Evolutionary conservation across 1,140 invertebrate genomes (phyloP).

Genomic region (Drosophila rufa): DNA sequence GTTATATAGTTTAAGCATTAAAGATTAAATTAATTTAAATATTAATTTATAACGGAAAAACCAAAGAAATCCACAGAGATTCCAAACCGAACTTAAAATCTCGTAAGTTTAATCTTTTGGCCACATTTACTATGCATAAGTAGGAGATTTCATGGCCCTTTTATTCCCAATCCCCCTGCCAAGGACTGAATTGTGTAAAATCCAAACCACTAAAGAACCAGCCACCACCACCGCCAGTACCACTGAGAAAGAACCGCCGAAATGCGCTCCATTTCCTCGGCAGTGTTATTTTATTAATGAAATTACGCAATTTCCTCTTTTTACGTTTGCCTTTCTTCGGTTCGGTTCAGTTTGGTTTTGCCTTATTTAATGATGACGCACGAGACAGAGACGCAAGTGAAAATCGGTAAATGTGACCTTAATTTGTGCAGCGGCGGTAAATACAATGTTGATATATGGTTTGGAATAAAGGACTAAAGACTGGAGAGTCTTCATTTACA

Average conservation of each 20-base stretch:
- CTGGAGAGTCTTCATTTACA: slow-evolving; percentile 63
- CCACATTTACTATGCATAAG: slow-evolving; percentile 37
- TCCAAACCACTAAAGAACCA: slow-evolving; percentile 40
- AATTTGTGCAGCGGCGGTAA: slow-evolving; percentile 65
- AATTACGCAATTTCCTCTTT: slow-evolving; percentile 71
- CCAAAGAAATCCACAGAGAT: background rate
- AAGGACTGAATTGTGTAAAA: slow-evolving; percentile 37
- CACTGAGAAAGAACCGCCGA: slow-evolving; percentile 21
- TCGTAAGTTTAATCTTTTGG: slow-evolving; percentile 1
- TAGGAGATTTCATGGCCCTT: slow-evolving; percentile 23
- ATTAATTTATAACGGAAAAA: too few relatives aligned
- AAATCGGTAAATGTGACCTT: slow-evolving; percentile 72
- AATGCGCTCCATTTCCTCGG: slow-evolving; percentile 29
- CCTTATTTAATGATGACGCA: slow-evolving; percentile 72
- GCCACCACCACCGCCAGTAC: background rate
- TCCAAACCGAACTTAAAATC: background rate
- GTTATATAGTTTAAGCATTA: too few relatives aligned
- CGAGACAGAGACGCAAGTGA: slow-evolving; percentile 1
- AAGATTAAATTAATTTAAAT: background rate
- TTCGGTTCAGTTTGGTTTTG: slow-evolving; percentile 51
- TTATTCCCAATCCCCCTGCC: background rate
- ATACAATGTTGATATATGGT: slow-evolving; percentile 72
- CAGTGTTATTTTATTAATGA: slow-evolving; percentile 76
- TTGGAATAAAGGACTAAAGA: slow-evolving; percentile 38
- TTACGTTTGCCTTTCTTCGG: slow-evolving; percentile 34